Evolutionary conservation across 1,140 invertebrate species (phyloP), one percentile per base, ranked within the genome.

Genomic region (Tyrophagus putrescentiae): DNA sequence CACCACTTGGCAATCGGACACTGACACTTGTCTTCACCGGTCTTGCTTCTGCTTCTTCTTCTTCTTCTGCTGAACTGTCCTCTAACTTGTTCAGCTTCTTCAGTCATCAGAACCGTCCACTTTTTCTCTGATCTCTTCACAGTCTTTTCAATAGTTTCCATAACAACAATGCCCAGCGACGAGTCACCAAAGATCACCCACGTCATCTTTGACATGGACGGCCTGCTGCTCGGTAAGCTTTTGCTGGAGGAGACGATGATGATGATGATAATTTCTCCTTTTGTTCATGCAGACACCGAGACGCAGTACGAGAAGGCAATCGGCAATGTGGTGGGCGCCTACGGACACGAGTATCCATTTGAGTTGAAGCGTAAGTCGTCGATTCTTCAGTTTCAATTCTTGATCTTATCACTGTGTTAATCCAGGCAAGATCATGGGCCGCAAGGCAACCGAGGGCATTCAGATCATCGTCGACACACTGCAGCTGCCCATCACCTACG

Each of bases 151-250:
- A 39, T 39, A 13, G 13, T 39, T 39, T n/a, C 36, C 36, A n/a
- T 39, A 39, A 39, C 13, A 13, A 13, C n/a, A 13, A 13, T 39
- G 13, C 13, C 36, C 36, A 39, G 36, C 36, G n/a, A 39, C n/a
- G 36, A 39, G 36, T 39, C 13, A n/a, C 36, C 36, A 39, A 52
- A 48, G 28, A 54, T 64, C 21, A 63, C 54, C 36, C 63, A 64
- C 58, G 57, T 62, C 13, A 60, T 64, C n/a, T 64, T 64, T 44
- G 64, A 64, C 34, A 36, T 63, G 34, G 64, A 64, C 45, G 64
- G 62, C 28, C 32, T 60, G 9, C 42, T 64, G 34, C 18, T 63
- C 16, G 63, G 53, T 62, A 54, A n/a, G 3, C 5, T 6, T n/a
- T n/a, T 6, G 48, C n/a, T 41, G 5, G 18, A 41, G 4, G 21